Conservation (phyloP, 2,888 invertebrate genomes). For the Cancer borealis region DNA sequence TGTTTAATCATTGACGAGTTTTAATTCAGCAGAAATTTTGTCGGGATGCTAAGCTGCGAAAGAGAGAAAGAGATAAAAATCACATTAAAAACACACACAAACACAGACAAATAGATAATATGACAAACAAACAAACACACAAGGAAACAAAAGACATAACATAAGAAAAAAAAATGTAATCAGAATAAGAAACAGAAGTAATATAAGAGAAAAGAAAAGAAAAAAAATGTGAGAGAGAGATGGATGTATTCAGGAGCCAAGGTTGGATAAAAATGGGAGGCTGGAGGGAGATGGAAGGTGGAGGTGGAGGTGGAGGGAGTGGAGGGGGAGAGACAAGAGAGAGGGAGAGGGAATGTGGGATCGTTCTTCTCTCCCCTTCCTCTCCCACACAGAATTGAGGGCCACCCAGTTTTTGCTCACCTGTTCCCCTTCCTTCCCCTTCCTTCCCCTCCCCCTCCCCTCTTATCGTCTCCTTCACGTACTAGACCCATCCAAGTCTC, state of each 20-base stretch:
- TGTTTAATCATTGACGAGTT: too few species aligned
- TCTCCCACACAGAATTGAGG: neutral
- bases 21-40: too few species aligned
- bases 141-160: neutral
- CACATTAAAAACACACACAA: too few species aligned
- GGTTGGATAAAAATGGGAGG: neutral
- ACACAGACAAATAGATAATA: too few species aligned
- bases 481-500: neutral
- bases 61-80: neutral
- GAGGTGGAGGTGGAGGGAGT: neutral
- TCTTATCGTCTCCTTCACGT: neutral
- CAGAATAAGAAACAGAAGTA: neutral
- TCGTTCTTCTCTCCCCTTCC: conserved; percentile 22
- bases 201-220: neutral
- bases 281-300: neutral
- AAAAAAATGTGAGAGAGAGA: neutral
- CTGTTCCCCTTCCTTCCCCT: neutral
- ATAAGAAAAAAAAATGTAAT: neutral
- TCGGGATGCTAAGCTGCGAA: too few species aligned
- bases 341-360: conserved; percentile 11
- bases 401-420: neutral
- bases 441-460: neutral
- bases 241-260: neutral
- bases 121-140: too few species aligned
- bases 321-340: neutral